Percentiles rank a stretch among this genome's conserved stretches.
Conservation (phyloP, 2,888 invertebrate genomes). For the Scaptomyza flava region DNA sequence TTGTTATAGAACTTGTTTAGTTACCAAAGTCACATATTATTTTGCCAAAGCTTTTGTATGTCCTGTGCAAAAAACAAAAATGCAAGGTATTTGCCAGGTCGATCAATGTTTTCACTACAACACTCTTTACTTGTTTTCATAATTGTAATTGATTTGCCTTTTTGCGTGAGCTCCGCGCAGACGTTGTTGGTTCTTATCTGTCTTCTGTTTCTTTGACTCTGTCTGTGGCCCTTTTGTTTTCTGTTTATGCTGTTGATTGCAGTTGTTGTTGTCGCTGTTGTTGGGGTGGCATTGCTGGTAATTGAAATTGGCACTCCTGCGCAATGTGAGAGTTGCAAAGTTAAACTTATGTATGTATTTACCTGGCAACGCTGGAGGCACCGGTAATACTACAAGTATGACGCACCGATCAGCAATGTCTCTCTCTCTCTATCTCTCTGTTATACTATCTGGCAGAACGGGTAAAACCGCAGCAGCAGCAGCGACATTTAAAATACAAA, state of each 20-base stretch:
- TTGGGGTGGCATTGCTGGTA: constrained; percentile 22
- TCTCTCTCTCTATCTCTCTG: background rate
- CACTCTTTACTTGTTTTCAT: constrained; percentile 50
- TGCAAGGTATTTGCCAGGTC: constrained; percentile 10
- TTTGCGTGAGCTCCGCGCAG: constrained; percentile 39
- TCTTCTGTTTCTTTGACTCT: background rate
- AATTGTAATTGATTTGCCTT: constrained; percentile 76
- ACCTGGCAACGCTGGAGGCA: constrained; percentile 27
- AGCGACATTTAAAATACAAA: constrained; percentile 20
- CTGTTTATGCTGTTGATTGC: constrained; percentile 4
- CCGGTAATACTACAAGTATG: constrained; percentile 16
- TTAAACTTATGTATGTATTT: constrained; percentile 4
- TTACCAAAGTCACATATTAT: no score
- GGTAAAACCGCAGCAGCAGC: constrained; percentile 25
- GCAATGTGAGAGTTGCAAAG: constrained; percentile 17
- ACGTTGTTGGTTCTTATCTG: constrained; percentile 28
- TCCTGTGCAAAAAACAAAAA: no score
- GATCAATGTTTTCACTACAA: background rate
- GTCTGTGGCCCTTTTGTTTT: constrained; percentile 27
- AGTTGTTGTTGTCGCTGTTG: constrained; percentile 15
- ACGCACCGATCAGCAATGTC: constrained; percentile 49
- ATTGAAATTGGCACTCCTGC: constrained; percentile 50
- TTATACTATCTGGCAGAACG: constrained; percentile 1
- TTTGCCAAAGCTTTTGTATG: no score
- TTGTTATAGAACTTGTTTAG: no score